These are phyloP conservation scores for Chamaetylas fuelleborni DNA, from an alignment of 2,113 vertebrate species.

Conservation along the genomic window DNA sequence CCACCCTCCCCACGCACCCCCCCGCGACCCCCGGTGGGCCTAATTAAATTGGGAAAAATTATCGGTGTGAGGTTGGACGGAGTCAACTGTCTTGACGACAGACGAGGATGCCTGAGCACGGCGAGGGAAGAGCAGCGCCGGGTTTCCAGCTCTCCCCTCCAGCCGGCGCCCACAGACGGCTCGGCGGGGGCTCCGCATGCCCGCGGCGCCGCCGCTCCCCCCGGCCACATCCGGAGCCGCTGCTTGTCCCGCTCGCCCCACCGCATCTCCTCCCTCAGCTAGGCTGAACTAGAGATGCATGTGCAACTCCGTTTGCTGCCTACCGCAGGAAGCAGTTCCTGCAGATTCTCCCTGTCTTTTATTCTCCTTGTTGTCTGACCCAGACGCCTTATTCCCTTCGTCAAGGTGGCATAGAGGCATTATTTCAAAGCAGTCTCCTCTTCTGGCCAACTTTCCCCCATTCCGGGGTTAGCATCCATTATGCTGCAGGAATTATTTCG, in stretches of 20 bases:
- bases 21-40: background rate
- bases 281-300: background rate
- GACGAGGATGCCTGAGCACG: background rate
- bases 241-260: background rate
- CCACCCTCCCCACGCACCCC: too few species aligned
- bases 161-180: background rate
- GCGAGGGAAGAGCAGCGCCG: background rate
- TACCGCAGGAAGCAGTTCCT: background rate
- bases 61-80: background rate
- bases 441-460: background rate
- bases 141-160: background rate
- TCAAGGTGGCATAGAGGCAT: background rate
- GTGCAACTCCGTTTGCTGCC: background rate
- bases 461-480: background rate
- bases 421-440: background rate
- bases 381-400: background rate
- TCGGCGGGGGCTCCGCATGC: background rate
- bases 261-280: background rate
- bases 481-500: background rate
- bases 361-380: background rate
- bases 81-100: background rate
- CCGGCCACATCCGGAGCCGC: background rate
- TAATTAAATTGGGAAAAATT: conserved; percentile 49
- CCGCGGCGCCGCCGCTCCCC: background rate
- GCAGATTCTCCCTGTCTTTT: background rate